These are phyloP conservation scores for Oceanites oceanicus DNA, from an alignment of 2,113 vertebrate species.

Conservation along the genomic window DNA sequence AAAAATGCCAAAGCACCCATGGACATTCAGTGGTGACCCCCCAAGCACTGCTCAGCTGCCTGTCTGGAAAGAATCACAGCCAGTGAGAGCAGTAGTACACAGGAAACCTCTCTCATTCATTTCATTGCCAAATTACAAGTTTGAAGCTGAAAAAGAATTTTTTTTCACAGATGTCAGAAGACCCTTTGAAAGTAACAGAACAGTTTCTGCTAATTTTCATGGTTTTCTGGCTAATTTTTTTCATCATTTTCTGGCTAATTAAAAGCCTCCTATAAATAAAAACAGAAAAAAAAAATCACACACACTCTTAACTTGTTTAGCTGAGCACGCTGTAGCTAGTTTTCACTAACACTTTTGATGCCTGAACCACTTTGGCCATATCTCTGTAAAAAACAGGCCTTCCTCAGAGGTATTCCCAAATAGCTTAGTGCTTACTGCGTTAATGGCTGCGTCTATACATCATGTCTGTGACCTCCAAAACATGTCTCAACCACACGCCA, in stretches of 20 bases:
- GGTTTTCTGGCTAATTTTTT: too few relatives aligned
- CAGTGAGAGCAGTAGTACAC: neutral
- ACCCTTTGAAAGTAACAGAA: neutral
- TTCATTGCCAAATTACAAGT: neutral
- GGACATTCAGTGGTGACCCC: neutral
- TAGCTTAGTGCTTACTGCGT: neutral
- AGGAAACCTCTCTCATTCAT: neutral
- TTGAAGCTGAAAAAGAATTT: neutral
- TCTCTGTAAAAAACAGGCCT: neutral
- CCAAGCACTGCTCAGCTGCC: neutral
- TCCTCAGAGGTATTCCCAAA: neutral
- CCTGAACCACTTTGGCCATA: neutral
- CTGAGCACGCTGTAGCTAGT: neutral
- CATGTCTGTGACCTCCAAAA: neutral
- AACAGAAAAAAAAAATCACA: neutral
- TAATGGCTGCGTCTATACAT: neutral
- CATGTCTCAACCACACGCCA: accelerated
- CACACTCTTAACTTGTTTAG: neutral
- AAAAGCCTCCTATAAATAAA: neutral
- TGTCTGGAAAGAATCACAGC: neutral
- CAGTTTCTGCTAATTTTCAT: neutral
- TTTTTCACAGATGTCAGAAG: neutral
- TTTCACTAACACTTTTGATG: neutral
- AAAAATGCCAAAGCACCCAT: neutral
- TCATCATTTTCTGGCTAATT: neutral